Conservation (phyloP, 2,888 invertebrate species). For the Meiosimyza decipiens region DNA sequence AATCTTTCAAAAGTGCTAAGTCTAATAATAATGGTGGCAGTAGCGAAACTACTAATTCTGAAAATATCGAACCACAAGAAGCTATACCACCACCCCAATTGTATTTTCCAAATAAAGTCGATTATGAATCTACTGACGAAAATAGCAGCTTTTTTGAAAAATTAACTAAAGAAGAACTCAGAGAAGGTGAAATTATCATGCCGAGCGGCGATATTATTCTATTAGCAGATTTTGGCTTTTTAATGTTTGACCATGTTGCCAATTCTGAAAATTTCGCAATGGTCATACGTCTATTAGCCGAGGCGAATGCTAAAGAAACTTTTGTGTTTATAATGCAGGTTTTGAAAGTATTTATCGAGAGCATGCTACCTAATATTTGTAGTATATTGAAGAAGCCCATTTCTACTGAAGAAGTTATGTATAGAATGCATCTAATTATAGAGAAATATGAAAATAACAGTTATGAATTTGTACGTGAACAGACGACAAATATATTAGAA, state of each 20-base stretch:
- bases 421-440: background rate
- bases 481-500: background rate
- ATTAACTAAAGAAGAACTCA: no score
- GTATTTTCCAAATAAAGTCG: no score
- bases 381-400: background rate
- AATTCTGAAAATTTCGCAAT: constrained; percentile 7
- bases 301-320: background rate
- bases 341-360: background rate
- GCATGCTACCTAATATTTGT: background rate
- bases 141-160: no score
- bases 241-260: background rate
- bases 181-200: background rate
- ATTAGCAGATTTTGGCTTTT: background rate
- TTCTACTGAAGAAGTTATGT: constrained; percentile 15
- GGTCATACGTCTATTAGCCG: background rate
- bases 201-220: background rate
- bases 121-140: no score
- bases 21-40: no score
- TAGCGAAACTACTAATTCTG: no score
- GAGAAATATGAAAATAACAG: background rate
- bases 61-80: no score
- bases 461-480: background rate
- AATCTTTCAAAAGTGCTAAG: no score
- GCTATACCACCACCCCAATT: no score
- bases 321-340: constrained; percentile 11